These are phyloP conservation scores for Alexandromys fortis DNA, from an alignment of 2,113 vertebrate species.

Conservation along the genomic window DNA sequence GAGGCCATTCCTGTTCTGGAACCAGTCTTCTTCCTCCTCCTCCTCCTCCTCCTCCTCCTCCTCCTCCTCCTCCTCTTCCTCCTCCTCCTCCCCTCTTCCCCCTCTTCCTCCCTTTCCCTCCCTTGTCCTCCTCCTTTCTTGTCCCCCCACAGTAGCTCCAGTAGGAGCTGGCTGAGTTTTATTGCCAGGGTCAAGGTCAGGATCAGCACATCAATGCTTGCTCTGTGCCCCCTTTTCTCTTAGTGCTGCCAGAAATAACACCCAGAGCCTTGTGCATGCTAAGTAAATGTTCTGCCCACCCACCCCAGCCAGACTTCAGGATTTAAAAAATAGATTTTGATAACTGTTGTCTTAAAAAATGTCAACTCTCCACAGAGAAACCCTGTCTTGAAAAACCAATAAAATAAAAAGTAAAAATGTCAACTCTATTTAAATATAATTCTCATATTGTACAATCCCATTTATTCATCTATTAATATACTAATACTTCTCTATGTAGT, in stretches of 20 bases:
- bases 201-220: neutral
- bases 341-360: neutral
- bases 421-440: neutral
- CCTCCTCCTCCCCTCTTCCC: too few relatives aligned
- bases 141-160: neutral
- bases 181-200: too few relatives aligned
- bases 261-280: neutral
- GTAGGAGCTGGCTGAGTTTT: neutral
- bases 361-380: neutral
- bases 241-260: too few relatives aligned
- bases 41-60: too few relatives aligned
- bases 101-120: accelerated
- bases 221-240: neutral
- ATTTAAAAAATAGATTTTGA: neutral
- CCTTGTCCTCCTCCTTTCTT: neutral
- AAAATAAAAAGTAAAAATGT: neutral
- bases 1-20: neutral
- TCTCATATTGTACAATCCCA: neutral
- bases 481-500: neutral
- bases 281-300: too few relatives aligned
- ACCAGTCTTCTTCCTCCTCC: neutral
- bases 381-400: too few relatives aligned
- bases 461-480: neutral
- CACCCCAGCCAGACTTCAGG: too few relatives aligned
- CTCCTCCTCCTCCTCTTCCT: too few relatives aligned